Evolutionary conservation across 2,113 vertebrate genomes (phyloP).

Genomic region (Rhegmatorhina hoffmannsi): DNA sequence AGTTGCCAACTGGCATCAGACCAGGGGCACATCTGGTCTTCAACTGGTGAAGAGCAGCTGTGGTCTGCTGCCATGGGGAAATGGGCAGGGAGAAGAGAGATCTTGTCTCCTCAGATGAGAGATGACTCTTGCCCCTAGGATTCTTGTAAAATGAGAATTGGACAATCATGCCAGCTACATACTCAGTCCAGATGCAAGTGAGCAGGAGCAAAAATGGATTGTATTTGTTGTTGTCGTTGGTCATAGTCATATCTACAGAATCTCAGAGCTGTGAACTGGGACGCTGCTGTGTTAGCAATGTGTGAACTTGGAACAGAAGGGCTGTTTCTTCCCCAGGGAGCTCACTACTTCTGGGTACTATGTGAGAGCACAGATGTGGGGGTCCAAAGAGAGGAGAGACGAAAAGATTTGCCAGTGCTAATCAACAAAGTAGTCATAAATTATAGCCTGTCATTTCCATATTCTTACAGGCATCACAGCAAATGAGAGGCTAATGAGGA

Average conservation of each 20-base stretch:
- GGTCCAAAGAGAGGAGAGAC: neutral
- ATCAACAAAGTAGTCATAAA: slow-evolving; percentile 19
- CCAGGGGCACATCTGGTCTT: neutral
- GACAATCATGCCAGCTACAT: neutral
- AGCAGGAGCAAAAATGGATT: neutral
- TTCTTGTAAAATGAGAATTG: neutral
- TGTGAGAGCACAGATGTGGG: neutral
- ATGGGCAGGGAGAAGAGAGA: neutral
- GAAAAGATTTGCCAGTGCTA: neutral
- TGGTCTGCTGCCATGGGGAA: neutral
- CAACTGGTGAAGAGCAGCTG: neutral
- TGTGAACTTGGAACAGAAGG: neutral
- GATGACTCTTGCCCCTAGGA: neutral
- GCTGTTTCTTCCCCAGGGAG: neutral
- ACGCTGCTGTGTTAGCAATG: neutral
- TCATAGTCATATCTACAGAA: neutral
- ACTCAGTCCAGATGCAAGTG: neutral
- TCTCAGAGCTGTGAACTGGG: neutral
- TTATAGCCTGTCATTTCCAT: neutral
- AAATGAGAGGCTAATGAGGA: neutral
- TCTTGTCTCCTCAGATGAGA: neutral
- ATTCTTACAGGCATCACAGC: neutral
- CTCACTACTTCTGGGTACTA: neutral
- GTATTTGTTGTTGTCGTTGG: neutral
- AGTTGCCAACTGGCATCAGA: neutral